These are phyloP conservation scores for Plectrocnemia conspersa DNA, from an alignment of 1,140 invertebrate genomes.

Conservation along the genomic window DNA sequence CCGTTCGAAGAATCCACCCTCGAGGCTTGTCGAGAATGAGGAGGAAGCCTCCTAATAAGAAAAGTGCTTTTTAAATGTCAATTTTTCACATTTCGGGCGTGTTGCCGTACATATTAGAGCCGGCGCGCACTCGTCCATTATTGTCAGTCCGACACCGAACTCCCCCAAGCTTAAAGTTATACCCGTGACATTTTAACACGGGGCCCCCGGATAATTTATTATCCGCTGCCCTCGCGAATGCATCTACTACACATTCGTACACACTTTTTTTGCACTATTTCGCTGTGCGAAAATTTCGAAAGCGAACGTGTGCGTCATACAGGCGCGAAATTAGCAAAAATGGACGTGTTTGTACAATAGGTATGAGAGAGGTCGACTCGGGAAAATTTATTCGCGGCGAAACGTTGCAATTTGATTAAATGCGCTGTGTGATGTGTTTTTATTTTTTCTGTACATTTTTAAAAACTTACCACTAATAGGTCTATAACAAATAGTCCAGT, in stretches of 20 bases:
- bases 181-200: slow-evolving; percentile 35
- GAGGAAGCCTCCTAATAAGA: slow-evolving; percentile 20
- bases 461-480: no score
- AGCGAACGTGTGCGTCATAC: no score
- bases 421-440: no score
- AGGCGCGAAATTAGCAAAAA: no score
- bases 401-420: no score
- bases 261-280: slow-evolving; percentile 24
- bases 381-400: neutral
- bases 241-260: slow-evolving; percentile 24
- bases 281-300: neutral
- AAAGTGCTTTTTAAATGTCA: slow-evolving; percentile 35
- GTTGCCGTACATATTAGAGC: slow-evolving; percentile 20
- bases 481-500: no score
- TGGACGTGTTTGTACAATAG: no score
- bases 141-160: slow-evolving; percentile 5
- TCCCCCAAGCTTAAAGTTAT: slow-evolving; percentile 25
- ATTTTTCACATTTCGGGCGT: slow-evolving; percentile 35
- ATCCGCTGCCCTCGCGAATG: slow-evolving; percentile 13
- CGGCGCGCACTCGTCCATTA: slow-evolving; percentile 10
- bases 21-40: neutral
- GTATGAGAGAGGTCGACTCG: no score
- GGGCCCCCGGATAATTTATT: slow-evolving; percentile 34
- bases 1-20: neutral
- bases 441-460: no score